A percentile compares a stretch with the other conserved stretches of the same genome.
These are phyloP conservation scores for Onychomys leucogaster DNA, from an alignment of 2,797 vertebrate genomes.

Conservation along the genomic window DNA sequence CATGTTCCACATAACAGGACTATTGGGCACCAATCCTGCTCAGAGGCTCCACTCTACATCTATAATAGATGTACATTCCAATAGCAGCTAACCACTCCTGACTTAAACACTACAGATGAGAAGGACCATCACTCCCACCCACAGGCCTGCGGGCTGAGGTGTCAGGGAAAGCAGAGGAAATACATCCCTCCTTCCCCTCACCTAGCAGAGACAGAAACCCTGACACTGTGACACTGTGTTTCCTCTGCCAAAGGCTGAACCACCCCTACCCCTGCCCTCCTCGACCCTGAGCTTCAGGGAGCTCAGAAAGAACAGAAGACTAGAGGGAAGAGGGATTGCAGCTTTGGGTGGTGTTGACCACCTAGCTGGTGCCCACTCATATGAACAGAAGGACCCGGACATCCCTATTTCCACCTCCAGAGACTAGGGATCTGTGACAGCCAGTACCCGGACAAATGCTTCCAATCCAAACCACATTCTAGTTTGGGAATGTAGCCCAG, in stretches of 20 bases:
- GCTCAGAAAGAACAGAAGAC: background rate
- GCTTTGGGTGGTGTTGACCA: background rate
- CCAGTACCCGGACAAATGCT: background rate
- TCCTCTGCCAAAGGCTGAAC: background rate
- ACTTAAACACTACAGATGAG: slow-evolving; percentile 81
- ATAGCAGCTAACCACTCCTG: slow-evolving; percentile 83
- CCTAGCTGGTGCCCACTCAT: background rate
- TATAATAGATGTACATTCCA: slow-evolving; percentile 86
- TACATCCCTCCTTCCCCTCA: slow-evolving; percentile 41
- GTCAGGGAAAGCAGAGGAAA: slow-evolving; percentile 54
- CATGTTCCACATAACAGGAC: slow-evolving; percentile 84
- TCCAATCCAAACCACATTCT: background rate
- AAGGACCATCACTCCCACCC: slow-evolving; percentile 18
- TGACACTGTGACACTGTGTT: background rate
- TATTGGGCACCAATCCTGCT: slow-evolving; percentile 79
- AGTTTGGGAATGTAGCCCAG: background rate
- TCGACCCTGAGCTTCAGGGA: background rate
- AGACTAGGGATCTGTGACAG: slow-evolving; percentile 12
- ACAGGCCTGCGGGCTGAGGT: slow-evolving; percentile 59
- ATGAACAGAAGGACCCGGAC: background rate
- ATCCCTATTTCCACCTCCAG: background rate
- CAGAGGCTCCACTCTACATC: slow-evolving; percentile 80
- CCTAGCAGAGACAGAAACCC: background rate
- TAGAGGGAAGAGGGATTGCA: background rate
- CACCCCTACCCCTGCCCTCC: background rate